These are phyloP conservation scores for Drosophila basisetae DNA, from an alignment of 2,888 invertebrate species.

Conservation along the genomic window DNA sequence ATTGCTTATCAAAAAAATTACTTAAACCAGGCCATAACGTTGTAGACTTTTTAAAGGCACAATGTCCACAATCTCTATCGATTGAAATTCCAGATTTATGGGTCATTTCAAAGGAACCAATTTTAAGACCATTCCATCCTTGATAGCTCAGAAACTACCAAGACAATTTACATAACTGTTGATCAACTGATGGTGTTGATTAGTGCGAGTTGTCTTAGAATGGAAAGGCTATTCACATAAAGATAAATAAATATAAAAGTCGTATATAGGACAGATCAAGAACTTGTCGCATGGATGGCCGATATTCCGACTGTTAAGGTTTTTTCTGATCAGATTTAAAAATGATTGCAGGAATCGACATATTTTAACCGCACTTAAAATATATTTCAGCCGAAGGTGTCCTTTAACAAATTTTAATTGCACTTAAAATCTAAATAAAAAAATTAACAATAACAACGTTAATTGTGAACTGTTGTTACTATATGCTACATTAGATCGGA, in stretches of 20 bases:
- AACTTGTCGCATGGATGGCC: not conserved
- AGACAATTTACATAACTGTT: not conserved
- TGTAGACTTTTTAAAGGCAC: not conserved
- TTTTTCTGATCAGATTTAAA: not conserved
- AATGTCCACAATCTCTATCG: not conserved
- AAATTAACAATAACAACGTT: slow-evolving; percentile 34
- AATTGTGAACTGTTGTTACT: slow-evolving; percentile 18
- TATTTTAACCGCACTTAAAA: not conserved
- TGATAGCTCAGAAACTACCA: not conserved
- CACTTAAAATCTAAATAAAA: slow-evolving; percentile 16
- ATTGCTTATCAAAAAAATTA: not conserved
- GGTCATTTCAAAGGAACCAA: not conserved
- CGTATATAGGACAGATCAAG: not conserved
- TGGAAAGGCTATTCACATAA: not conserved
- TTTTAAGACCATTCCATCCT: not conserved
- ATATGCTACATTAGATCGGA: slow-evolving; percentile 17
- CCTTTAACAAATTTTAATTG: slow-evolving; percentile 26
- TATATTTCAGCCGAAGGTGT: not conserved
- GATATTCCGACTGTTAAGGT: not conserved
- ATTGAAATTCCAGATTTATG: not conserved
- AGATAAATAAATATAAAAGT: not conserved
- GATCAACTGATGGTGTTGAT: not conserved
- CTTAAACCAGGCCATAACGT: not conserved
- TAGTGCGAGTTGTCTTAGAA: not conserved
- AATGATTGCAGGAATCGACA: not conserved